Conservation (phyloP, 2,113 vertebrate genomes). For the Platysternon megacephalum region DNA sequence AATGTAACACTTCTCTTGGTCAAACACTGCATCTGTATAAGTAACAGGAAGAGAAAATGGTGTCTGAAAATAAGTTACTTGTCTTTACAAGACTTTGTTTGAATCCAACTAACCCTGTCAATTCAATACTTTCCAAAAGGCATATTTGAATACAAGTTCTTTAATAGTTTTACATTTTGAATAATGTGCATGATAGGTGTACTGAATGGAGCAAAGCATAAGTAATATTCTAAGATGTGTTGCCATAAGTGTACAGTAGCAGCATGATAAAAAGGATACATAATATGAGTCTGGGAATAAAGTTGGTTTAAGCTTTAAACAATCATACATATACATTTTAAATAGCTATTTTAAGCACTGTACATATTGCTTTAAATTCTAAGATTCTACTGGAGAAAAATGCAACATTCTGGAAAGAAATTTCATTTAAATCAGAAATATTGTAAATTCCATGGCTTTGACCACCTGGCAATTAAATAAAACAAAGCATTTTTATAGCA, state of each 20-base stretch:
- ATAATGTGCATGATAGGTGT: slow-evolving; percentile 33
- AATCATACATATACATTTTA: slow-evolving; percentile 29
- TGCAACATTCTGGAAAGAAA: not conserved
- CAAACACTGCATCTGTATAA: slow-evolving; percentile 50
- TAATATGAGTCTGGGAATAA: slow-evolving; percentile 41
- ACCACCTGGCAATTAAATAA: slow-evolving; percentile 6
- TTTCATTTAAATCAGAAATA: slow-evolving; percentile 4
- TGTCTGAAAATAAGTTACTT: slow-evolving; percentile 64
- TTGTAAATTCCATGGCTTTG: slow-evolving; percentile 9
- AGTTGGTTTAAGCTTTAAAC: slow-evolving; percentile 40
- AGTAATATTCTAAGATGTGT: slow-evolving; percentile 41
- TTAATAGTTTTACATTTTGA: slow-evolving; percentile 53
- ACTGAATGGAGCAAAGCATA: slow-evolving; percentile 26
- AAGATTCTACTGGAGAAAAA: slow-evolving; percentile 38
- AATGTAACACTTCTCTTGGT: slow-evolving; percentile 64
- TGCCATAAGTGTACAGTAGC: slow-evolving; percentile 15
- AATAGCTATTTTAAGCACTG: not conserved
- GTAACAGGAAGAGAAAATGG: slow-evolving; percentile 55
- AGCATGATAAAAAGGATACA: not conserved
- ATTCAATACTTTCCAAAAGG: slow-evolving; percentile 50
- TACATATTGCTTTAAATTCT: slow-evolving; percentile 17
- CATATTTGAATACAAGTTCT: slow-evolving; percentile 52
- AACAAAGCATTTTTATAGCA: not conserved
- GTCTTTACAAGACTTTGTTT: slow-evolving; percentile 50
- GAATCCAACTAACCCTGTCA: slow-evolving; percentile 44